These are phyloP conservation scores for Panulirus ornatus DNA, from an alignment of 1,140 invertebrate genomes.

Conservation along the genomic window DNA sequence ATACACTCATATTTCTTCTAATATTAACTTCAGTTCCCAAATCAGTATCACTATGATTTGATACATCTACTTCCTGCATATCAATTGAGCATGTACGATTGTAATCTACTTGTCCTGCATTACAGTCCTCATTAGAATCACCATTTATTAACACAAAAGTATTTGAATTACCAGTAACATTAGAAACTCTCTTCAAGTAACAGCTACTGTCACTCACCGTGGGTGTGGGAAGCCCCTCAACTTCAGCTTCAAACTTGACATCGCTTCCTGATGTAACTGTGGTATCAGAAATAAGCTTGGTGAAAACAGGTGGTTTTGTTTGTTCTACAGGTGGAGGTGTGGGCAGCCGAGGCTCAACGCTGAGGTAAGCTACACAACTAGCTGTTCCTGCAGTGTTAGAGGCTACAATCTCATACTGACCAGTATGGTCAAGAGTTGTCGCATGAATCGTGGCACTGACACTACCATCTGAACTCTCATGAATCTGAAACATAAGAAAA, in stretches of 20 bases:
- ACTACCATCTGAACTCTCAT: slow-evolving; percentile 79
- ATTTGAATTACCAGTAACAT: slow-evolving; percentile 44
- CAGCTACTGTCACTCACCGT: slow-evolving; percentile 80
- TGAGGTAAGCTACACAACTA: slow-evolving; percentile 88
- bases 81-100: not conserved
- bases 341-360: slow-evolving; percentile 76
- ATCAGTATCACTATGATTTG: not conserved
- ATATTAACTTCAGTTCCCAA: not conserved
- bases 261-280: slow-evolving; percentile 80
- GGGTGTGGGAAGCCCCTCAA: slow-evolving; percentile 85
- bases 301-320: slow-evolving; percentile 83
- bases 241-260: slow-evolving; percentile 86
- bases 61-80: not conserved
- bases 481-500: slow-evolving; percentile 53
- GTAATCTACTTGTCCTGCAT: not conserved
- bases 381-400: slow-evolving; percentile 86
- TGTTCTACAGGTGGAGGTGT: slow-evolving; percentile 80
- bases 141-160: slow-evolving; percentile 23
- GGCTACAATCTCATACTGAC: slow-evolving; percentile 88
- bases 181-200: slow-evolving; percentile 9
- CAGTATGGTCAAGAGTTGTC: slow-evolving; percentile 83
- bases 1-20: not conserved
- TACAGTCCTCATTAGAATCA: not conserved
- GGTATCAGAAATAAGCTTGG: slow-evolving; percentile 83
- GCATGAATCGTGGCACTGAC: slow-evolving; percentile 82